Evolutionary conservation across 2,113 vertebrate species (phyloP).

Genomic region (Scomber scombrus): DNA sequence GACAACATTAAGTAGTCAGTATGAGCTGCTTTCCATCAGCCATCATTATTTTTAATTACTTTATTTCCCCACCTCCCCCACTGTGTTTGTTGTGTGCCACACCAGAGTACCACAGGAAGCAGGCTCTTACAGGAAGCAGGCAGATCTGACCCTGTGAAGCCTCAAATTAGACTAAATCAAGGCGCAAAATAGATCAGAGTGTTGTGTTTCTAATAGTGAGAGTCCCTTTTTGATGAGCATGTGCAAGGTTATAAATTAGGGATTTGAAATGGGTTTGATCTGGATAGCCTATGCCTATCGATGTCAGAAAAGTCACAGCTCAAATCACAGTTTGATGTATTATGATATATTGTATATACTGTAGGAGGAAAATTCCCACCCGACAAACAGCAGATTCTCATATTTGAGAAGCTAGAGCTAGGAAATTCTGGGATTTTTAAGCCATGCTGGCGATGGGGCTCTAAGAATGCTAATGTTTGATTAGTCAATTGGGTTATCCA

Average conservation of each 20-base stretch:
- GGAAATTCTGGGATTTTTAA: too few relatives aligned
- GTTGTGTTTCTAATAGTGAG: constrained; percentile 4
- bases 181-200: constrained; percentile 43
- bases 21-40: constrained; percentile 51
- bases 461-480: too few relatives aligned
- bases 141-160: constrained; percentile 59
- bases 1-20: constrained; percentile 31
- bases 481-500: too few relatives aligned
- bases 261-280: not conserved
- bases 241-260: not conserved
- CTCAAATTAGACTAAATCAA: constrained; percentile 55
- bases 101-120: constrained; percentile 34
- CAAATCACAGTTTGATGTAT: too few relatives aligned
- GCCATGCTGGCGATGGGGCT: too few relatives aligned
- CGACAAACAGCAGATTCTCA: too few relatives aligned
- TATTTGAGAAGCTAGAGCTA: too few relatives aligned
- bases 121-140: constrained; percentile 52
- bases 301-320: too few relatives aligned
- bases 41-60: constrained; percentile 71
- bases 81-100: constrained; percentile 48
- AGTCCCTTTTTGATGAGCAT: constrained; percentile 25
- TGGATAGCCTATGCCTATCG: not conserved
- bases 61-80: constrained; percentile 29
- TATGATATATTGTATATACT: too few relatives aligned
- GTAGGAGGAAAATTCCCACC: too few relatives aligned